Base-by-base conservation (phyloP, 2,113 vertebrate species). In the Callithrix jacchus region DNA sequence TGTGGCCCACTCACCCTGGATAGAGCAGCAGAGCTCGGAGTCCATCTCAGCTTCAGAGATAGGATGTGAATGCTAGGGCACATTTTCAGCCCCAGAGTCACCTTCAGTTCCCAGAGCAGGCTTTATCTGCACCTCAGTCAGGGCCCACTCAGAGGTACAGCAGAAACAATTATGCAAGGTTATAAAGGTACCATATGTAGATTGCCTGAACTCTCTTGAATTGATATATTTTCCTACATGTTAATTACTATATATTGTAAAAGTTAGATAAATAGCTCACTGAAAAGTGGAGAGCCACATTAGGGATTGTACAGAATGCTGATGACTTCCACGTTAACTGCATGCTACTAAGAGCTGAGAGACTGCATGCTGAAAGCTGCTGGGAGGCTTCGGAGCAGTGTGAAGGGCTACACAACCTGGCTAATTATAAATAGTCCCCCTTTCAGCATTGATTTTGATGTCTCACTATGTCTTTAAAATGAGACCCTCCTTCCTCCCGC, bases 391-490 rank as follows among this genome's bases (percentile, higher is more conserved):
- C 8, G 37, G 47, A 45, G 35, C 25, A 2, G 35, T 40, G 49
- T 71, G 49, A 35, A 76, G 89, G 47, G 77, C 71, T 56, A 9
- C 37, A 73, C 45, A 56, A 42, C 37, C 54, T 42, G 18, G 37
- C 76, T 70, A 27, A 71, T 21, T 79, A 37, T 32, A 32, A 91
- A n/a, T 80, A 42, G 70, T 40, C 10, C 17, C 40, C 83, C 47
- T 93, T 42, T 70, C 84, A 71, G 35, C 70, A 42, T 23, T 93
- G 90, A 91, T 37, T 58, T 81, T 35, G 66, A 81, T 40, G 73
- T 42, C 20, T 87, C 30, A 14, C 68, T 64, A 56, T 83, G 25
- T 40, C 66, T 97, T 96, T 45, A 37, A 89, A 84, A 96, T 73
- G 27, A n/a, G 35, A 73, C 20, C 27, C 9, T 74, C 47, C 94